Evolutionary conservation across 2,888 invertebrate genomes (phyloP), one percentile per base, ranked within the genome.

Genomic region (Macrophya alboannulata): DNA sequence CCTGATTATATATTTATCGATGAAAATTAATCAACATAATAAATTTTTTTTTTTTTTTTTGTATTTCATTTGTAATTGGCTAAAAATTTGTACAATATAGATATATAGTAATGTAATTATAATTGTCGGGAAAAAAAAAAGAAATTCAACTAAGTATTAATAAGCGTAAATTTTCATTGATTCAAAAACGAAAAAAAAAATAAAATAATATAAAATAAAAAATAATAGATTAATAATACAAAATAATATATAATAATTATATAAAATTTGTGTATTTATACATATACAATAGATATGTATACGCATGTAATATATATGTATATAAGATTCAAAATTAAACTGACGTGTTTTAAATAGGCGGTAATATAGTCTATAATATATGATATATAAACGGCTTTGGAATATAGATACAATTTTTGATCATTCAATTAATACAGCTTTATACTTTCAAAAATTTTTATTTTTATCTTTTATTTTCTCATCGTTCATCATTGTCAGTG

Each of bases 81-180:
- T 8, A 48, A 48, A 48, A 48, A 48, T 48, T 48, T 48, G 48
- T 48, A 48, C 4, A 48, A 48, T 48, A 48, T 12, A 31, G 31
- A 17, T n/a, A 55, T n/a, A n/a, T n/a, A 8, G 55, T n/a, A 8
- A n/a, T 8, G 17, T 25, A 21, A 62, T 37, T 8, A n/a, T n/a
- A 37, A 37, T 37, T 31, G 37, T 68, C 68, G 37, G 37, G 17
- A 37, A 68, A 68, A 37, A 68, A 45, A 45, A 74, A 68, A 68
- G 10, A 17, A 31, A 45, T 74, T 74, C 21, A 45, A 74, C 45
- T 74, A 74, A 74, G 45, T 68, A 31, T 74, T 74, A 74, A 74
- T 74, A 45, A 74, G 72, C 72, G 72, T 74, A 74, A 74, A 45
- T 21, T 74, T 45, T 45, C 45, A 21, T 45, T 74, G 43, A 74